Base-by-base conservation (phyloP, 2,113 vertebrate genomes). In the Phylloscopus whistleri region DNA sequence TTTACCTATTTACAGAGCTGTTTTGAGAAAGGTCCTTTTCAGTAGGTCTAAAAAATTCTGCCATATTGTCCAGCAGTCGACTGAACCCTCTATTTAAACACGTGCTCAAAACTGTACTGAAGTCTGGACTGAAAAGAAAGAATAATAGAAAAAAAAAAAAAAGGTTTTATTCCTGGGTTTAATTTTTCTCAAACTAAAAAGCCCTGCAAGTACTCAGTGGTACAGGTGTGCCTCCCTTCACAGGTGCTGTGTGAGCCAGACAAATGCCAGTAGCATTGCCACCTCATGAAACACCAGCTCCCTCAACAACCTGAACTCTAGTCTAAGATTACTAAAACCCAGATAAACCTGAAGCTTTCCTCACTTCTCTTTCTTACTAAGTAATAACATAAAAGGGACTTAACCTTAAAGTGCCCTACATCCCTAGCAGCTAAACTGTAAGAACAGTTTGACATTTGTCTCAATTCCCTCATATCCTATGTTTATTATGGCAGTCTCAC, bases 31-130 rank as follows among this genome's bases (percentile, higher is more conserved):
- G 90, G 81, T 99, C 98, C 69, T 97, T 95, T 14, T 98, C 98
- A 9, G 98, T 98, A 28, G 98, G 98, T 95, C 98, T 98, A 95
- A 99, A 99, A 96, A 99, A 99, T 95, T 99, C 98, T 5, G 99
- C 99, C 98, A 99, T 97, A 44, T 99, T 99, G 98, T 99, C 99
- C 39, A 99, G 97, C 78, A 99, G 98, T 89, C 98, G 98, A 90
- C 98, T 98, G 95, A 99, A 99, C 17, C 99, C 99, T 63, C 98
- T 98, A 74, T 98, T 99, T 94, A 99, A 97, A 93, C 99, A 99
- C 1, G 97, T 98, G 81, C 96, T 98, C 75, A 99, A 96, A 92
- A 99, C 99, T 8, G 98, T 98, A 90, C 85, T 97, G 94, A 99
- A 99, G 97, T 99, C 99, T 91, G 98, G 98, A 92, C 99, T 99